Evolutionary conservation across 1,140 invertebrate genomes (phyloP).

Genomic region (Achroia grisella): DNA sequence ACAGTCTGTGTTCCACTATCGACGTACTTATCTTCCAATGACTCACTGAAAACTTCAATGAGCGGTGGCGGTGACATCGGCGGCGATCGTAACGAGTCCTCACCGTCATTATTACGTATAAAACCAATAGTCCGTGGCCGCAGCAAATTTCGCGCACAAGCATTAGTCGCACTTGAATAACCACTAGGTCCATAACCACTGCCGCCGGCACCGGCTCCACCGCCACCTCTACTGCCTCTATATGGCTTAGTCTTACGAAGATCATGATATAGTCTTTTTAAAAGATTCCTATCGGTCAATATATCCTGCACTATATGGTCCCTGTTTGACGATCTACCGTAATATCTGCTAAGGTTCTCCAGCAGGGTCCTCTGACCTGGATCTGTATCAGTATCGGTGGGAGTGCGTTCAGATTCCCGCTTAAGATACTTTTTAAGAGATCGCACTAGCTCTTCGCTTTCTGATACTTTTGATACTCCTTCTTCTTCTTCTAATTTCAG

Average conservation of each 20-base stretch:
- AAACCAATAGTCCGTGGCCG: slow-evolving; percentile 47
- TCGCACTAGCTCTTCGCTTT: slow-evolving; percentile 78
- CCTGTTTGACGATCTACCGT: slow-evolving; percentile 77
- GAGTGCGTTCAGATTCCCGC: slow-evolving; percentile 36
- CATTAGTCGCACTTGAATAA: slow-evolving; percentile 31
- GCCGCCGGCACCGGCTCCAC: slow-evolving; percentile 23
- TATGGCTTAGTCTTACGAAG: slow-evolving; percentile 81
- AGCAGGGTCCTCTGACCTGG: slow-evolving; percentile 76
- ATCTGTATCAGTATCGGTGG: slow-evolving; percentile 59
- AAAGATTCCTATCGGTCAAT: slow-evolving; percentile 79
- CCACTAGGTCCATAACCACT: slow-evolving; percentile 31
- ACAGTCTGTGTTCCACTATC: slow-evolving; percentile 78
- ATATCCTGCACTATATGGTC: slow-evolving; percentile 82
- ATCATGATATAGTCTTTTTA: slow-evolving; percentile 83
- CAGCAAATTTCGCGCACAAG: slow-evolving; percentile 44
- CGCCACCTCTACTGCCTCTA: slow-evolving; percentile 63
- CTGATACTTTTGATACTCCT: slow-evolving; percentile 54
- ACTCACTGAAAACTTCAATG: slow-evolving; percentile 79
- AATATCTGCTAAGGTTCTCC: slow-evolving; percentile 80
- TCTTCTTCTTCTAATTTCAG: slow-evolving; percentile 71
- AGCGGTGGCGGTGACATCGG: slow-evolving; percentile 77
- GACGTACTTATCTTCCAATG: slow-evolving; percentile 65
- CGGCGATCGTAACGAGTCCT: slow-evolving; percentile 50
- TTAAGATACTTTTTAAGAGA: slow-evolving; percentile 78
- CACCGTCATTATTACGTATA: slow-evolving; percentile 46